Percentiles rank a stretch among this genome's conserved stretches.
Evolutionary conservation across 2,888 invertebrate genomes (phyloP).

Genomic region (Anoplius nigerrimus): DNA sequence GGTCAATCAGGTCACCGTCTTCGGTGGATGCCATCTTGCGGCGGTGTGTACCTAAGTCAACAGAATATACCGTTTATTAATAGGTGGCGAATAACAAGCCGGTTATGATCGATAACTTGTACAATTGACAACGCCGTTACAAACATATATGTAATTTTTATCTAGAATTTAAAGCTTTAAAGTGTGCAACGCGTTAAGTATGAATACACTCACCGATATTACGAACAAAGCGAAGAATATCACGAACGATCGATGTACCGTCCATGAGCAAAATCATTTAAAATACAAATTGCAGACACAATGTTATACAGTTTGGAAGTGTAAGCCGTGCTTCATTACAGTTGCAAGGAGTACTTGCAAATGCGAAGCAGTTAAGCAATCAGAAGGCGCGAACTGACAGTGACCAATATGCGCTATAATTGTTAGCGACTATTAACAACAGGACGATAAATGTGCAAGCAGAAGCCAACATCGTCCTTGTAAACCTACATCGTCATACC

Average conservation of each 20-base stretch:
- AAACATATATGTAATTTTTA: no score
- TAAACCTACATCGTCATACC: not conserved
- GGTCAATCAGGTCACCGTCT: slow-evolving; percentile 70
- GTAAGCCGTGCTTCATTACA: no score
- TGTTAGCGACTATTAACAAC: slow-evolving; percentile 35
- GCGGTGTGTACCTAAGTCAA: not conserved
- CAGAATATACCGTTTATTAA: no score
- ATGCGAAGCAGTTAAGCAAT: no score
- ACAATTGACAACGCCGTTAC: no score
- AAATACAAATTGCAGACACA: not conserved
- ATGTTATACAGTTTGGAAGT: not conserved
- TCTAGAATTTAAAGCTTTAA: no score
- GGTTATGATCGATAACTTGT: no score
- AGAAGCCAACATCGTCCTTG: no score
- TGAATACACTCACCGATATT: slow-evolving; percentile 35
- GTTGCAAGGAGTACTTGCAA: no score
- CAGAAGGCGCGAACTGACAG: no score
- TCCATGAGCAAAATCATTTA: slow-evolving; percentile 16
- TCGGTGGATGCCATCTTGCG: slow-evolving; percentile 64
- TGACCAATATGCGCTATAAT: not conserved
- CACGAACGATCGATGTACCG: slow-evolving; percentile 7
- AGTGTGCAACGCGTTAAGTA: not conserved
- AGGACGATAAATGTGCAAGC: slow-evolving; percentile 26
- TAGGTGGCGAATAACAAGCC: no score
- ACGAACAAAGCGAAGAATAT: slow-evolving; percentile 32